Evolutionary conservation across 2,113 vertebrate species (phyloP).

Genomic region (Philantomba maxwellii): DNA sequence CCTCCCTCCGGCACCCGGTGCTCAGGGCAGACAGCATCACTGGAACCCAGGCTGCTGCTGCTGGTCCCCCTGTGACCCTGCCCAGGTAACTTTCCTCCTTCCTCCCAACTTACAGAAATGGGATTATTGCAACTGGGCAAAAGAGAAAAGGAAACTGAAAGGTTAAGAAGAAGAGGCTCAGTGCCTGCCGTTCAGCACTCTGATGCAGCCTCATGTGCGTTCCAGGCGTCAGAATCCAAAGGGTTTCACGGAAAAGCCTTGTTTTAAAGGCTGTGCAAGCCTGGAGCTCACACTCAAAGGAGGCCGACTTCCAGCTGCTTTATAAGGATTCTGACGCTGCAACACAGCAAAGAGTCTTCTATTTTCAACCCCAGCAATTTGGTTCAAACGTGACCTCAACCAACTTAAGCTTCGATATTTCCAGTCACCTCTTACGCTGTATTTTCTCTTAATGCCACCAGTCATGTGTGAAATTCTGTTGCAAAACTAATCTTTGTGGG

Average conservation of each 20-base stretch:
- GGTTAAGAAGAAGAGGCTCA: neutral
- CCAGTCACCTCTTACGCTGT: slow-evolving; percentile 49
- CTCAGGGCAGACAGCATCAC: neutral
- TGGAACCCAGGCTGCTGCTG: neutral
- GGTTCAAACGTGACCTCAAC: slow-evolving; percentile 66
- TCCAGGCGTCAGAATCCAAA: neutral
- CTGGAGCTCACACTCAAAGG: slow-evolving; percentile 3
- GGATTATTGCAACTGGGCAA: neutral
- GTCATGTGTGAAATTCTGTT: slow-evolving; percentile 76
- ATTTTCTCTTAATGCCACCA: slow-evolving; percentile 72
- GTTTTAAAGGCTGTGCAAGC: slow-evolving; percentile 46
- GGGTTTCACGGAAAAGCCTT: neutral
- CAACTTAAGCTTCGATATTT: slow-evolving; percentile 73
- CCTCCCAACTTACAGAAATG: slow-evolving; percentile 4
- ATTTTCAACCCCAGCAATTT: slow-evolving; percentile 71
- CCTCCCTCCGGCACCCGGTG: too few relatives aligned
- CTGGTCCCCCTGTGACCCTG: slow-evolving; percentile 18
- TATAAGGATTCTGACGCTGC: slow-evolving; percentile 36
- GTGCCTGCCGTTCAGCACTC: neutral
- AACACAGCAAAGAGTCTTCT: slow-evolving; percentile 62
- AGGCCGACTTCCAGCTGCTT: slow-evolving; percentile 39
- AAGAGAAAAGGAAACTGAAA: neutral
- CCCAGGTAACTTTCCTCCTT: neutral
- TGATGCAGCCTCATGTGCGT: neutral
- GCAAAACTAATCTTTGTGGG: slow-evolving; percentile 77